Conservation (phyloP, 2,888 invertebrate genomes). For the Mystacides longicornis region DNA sequence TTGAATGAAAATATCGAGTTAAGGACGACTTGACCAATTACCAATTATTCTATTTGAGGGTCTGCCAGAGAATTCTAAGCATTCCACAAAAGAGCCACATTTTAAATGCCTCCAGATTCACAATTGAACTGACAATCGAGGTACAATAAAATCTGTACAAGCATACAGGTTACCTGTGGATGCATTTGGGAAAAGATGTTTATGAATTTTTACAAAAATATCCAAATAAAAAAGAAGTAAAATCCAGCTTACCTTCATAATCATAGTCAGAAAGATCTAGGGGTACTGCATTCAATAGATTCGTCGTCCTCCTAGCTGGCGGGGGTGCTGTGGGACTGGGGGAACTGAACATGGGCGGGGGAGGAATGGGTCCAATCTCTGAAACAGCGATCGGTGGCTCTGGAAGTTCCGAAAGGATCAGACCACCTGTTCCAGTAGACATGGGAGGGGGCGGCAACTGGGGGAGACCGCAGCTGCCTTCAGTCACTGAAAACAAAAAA, state of each 20-base stretch:
- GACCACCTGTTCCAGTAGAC: slow-evolving; percentile 41
- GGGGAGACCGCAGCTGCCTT: slow-evolving; percentile 37
- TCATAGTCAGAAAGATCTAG: slow-evolving; percentile 49
- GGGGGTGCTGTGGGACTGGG: slow-evolving; percentile 59
- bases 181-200: background rate
- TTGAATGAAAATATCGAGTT: no score
- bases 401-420: slow-evolving; percentile 79
- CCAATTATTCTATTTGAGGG: no score
- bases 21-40: no score
- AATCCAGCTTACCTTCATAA: slow-evolving; percentile 49
- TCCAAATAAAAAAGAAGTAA: no score
- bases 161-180: background rate
- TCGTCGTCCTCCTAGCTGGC: slow-evolving; percentile 29
- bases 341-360: slow-evolving; percentile 93
- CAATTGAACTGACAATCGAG: no score
- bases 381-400: slow-evolving; percentile 88
- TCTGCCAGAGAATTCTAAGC: no score
- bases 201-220: no score
- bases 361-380: slow-evolving; percentile 89
- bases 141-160: background rate
- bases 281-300: slow-evolving; percentile 31
- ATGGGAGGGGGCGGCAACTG: slow-evolving; percentile 29
- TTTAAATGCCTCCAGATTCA: no score
- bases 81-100: no score
- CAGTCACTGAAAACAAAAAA: slow-evolving; percentile 46